Conservation (phyloP, 2,113 vertebrate genomes). For the Oreochromis niloticus region DNA sequence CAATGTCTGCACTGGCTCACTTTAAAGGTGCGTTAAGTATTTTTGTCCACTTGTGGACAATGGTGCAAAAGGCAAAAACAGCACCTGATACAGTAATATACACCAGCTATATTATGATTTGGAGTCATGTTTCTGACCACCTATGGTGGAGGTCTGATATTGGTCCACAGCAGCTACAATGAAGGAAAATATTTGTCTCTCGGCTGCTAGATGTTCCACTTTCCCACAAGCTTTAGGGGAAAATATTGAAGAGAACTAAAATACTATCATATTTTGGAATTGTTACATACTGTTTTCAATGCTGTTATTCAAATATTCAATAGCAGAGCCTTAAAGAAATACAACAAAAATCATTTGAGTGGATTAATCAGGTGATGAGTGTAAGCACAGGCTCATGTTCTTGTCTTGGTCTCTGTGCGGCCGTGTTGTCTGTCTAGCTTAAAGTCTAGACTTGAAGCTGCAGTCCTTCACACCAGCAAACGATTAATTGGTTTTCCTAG, state of each 20-base stretch:
- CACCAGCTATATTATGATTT: neutral
- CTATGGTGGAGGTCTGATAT: neutral
- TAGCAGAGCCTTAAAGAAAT: neutral
- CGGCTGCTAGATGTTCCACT: neutral
- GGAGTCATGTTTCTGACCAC: neutral
- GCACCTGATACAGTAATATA: fast-evolving
- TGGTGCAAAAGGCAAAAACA: neutral
- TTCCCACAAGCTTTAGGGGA: fast-evolving
- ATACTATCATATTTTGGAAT: neutral
- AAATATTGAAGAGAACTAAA: neutral
- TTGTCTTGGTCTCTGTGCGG: neutral
- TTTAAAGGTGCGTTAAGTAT: neutral
- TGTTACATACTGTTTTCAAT: neutral
- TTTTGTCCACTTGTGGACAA: neutral
- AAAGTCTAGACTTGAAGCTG: neutral
- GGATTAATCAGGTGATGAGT: neutral
- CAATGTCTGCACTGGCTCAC: neutral
- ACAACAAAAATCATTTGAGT: fast-evolving
- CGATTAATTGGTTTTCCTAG: slow-evolving; percentile 43
- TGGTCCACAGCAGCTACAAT: neutral
- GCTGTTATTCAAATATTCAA: fast-evolving
- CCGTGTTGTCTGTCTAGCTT: neutral
- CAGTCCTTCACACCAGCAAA: neutral
- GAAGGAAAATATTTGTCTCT: neutral
- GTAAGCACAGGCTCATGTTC: neutral